phyloP scores from a whole-genome alignment of 2,888 invertebrate species.

The Aproaerema taeniolella region DNA sequence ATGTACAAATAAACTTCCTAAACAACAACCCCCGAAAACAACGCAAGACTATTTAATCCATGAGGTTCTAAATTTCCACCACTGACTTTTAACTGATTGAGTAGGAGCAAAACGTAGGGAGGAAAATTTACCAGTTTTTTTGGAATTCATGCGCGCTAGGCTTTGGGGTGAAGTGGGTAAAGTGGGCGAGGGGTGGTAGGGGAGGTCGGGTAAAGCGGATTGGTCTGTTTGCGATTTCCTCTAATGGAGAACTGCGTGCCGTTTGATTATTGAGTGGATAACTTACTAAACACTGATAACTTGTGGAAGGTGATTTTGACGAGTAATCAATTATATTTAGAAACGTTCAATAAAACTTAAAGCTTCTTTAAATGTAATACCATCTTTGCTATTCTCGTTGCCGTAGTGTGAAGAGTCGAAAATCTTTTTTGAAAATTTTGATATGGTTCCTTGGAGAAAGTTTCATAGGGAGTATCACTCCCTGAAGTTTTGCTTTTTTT shows the following conservation, averaged over 20 bases:
- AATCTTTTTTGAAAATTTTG: no score
- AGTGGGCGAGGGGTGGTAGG: slow-evolving; percentile 6
- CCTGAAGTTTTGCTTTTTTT: no score
- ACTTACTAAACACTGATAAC: slow-evolving; percentile 13
- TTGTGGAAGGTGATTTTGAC: slow-evolving; percentile 6
- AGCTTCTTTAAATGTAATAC: no score
- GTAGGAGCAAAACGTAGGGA: slow-evolving; percentile 7
- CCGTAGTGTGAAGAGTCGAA: no score
- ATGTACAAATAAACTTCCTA: no score
- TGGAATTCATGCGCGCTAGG: slow-evolving; percentile 15
- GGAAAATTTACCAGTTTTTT: slow-evolving; percentile 7
- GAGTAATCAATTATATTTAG: slow-evolving; percentile 1
- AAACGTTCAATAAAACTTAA: no score
- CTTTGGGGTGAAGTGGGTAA: slow-evolving; percentile 6
- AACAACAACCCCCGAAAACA: neutral
- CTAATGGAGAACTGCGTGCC: slow-evolving; percentile 18
- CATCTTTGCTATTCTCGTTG: no score
- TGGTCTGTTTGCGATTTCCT: slow-evolving; percentile 22
- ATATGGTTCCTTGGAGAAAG: no score
- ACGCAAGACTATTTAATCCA: neutral
- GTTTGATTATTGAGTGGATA: slow-evolving; percentile 16
- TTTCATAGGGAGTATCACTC: no score
- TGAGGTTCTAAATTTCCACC: slow-evolving; percentile 3
- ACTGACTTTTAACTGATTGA: slow-evolving; percentile 13
- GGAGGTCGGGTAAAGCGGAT: slow-evolving; percentile 19